A percentile compares a stretch with the other conserved stretches of the same genome.
Conservation (phyloP, 2,797 vertebrate species). For the Yasuhikotakia modesta region DNA sequence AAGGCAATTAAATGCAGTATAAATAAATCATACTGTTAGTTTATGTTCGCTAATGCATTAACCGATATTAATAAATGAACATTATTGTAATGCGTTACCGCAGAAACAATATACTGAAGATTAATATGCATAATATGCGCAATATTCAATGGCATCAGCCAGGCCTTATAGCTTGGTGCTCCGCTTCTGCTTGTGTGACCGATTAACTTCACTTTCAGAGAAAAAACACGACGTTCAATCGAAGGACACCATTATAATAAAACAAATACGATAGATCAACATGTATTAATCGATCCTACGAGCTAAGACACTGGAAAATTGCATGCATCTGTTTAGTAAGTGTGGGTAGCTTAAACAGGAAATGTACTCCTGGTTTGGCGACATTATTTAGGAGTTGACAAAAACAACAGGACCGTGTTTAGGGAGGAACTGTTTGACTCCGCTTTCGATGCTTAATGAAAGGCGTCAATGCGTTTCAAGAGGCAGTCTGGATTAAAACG, state of each 20-base stretch:
- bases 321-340: not conserved
- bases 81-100: too few species aligned
- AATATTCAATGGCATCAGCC: not conserved
- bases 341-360: conserved; percentile 6
- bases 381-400: not conserved
- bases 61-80: too few species aligned
- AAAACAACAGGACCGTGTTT: not conserved
- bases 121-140: not conserved
- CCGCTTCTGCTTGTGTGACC: conserved; percentile 28
- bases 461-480: not conserved
- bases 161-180: conserved; percentile 32
- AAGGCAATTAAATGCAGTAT: too few species aligned
- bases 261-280: too few species aligned
- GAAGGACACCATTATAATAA: not conserved
- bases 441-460: not conserved
- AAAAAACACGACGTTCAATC: not conserved
- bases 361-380: conserved; percentile 2
- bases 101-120: not conserved
- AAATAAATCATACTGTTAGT: too few species aligned
- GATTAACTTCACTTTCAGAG: not conserved
- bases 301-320: not conserved
- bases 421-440: not conserved
- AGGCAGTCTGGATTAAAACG: not conserved
- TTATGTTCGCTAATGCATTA: too few species aligned
- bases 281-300: not conserved